Conservation (phyloP, 2,888 invertebrate species). For the Tetragonula carbonaria region DNA sequence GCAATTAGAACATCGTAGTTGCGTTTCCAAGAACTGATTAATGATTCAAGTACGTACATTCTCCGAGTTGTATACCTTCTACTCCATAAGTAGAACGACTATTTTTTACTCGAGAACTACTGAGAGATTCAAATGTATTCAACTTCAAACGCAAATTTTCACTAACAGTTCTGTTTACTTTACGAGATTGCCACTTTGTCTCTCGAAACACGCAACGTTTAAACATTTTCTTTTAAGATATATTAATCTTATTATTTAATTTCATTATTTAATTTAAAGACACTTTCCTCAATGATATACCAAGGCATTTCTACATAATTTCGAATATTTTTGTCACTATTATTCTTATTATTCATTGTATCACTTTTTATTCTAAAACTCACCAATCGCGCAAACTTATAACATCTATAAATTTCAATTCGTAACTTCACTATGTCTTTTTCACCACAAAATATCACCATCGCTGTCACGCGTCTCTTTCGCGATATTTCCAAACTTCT, state of each 20-base stretch:
- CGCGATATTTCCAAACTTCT: neutral
- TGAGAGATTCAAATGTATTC: conserved; percentile 12
- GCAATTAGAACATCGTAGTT: neutral
- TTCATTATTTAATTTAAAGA: neutral
- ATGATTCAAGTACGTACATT: neutral
- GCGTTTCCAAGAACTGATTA: neutral
- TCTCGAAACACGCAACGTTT: neutral
- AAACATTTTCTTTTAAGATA: neutral
- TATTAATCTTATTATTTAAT: neutral
- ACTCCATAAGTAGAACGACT: neutral
- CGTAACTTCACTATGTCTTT: neutral
- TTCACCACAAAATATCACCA: neutral
- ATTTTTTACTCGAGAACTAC: neutral
- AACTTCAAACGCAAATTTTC: neutral
- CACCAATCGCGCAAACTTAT: too few species aligned
- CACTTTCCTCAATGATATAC: neutral
- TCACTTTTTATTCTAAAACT: too few species aligned
- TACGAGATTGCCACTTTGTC: neutral
- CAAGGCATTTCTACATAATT: neutral
- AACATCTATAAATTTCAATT: neutral
- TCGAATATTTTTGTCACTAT: neutral
- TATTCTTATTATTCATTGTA: too few species aligned
- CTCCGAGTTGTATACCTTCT: neutral
- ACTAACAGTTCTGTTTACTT: neutral
- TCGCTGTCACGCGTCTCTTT: too few species aligned